phyloP scores from a whole-genome alignment of 2,113 vertebrate genomes.

The Syrrhaptes paradoxus region DNA sequence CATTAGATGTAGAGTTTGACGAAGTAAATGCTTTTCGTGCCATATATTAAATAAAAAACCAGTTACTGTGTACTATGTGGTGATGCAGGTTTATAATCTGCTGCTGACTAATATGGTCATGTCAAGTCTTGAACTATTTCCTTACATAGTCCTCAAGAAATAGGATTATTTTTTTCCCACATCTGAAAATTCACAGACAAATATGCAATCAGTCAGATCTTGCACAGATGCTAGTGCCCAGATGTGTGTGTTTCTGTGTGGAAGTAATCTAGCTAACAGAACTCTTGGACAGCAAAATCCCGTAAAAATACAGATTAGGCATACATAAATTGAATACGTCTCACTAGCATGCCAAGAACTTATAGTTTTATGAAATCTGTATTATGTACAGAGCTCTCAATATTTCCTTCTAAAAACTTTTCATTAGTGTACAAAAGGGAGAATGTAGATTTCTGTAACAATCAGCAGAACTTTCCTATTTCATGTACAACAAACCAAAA shows the following conservation, averaged over 20 bases:
- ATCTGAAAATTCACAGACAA: constrained; percentile 36
- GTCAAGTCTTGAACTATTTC: neutral
- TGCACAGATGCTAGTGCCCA: constrained; percentile 35
- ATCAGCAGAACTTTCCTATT: neutral
- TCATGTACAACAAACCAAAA: neutral
- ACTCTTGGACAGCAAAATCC: constrained; percentile 23
- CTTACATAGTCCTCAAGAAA: constrained; percentile 3
- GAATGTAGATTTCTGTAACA: neutral
- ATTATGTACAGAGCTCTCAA: neutral
- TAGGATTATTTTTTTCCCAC: neutral
- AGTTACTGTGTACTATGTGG: neutral
- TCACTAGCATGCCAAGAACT: constrained; percentile 5
- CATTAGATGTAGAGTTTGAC: neutral
- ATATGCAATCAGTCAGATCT: constrained; percentile 28
- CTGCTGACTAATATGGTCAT: neutral
- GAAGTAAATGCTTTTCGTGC: neutral
- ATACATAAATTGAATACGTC: constrained; percentile 24
- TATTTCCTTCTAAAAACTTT: neutral
- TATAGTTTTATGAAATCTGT: constrained; percentile 34
- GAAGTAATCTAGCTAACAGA: constrained; percentile 41
- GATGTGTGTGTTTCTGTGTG: constrained; percentile 19
- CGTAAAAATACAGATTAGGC: constrained; percentile 49
- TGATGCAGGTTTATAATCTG: neutral
- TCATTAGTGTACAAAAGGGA: neutral
- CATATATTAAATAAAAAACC: neutral